Base-by-base conservation (phyloP, 2,888 invertebrate species). In the Endomychus coccineus region DNA sequence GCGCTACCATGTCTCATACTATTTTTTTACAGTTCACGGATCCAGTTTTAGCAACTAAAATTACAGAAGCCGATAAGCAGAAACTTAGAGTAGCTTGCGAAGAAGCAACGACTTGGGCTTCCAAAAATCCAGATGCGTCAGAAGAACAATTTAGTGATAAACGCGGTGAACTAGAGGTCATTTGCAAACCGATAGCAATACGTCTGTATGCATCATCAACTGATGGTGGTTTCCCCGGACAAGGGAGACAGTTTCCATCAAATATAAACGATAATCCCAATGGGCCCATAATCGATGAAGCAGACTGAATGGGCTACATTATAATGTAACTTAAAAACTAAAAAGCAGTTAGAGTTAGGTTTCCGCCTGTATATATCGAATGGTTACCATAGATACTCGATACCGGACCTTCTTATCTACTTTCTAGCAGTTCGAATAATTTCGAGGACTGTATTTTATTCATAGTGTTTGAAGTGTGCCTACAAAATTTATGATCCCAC, bases 51-150 rank as follows among this genome's bases (percentile, higher is more conserved):
- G 73, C 75, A 0, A 68, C 69, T 17, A 78, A 74, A 60, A 59
- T 88, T 11, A 61, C 68, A 1, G 73, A 75, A 17, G 61, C 69
- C 45, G 55, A 69, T 51, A 52, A 66, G 56, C 55, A 54, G 14
- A 46, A 60, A 7, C 67, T 72, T 1, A 53, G 54, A 3, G 54
- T 52, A 2, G 62, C 66, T 14, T 78, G 77, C 50, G 72, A 73
- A 1, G 76, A 77, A 12, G 68, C 73, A 4, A 56, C 80, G 17
- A 66, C 66, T 24, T 86, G 85, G 86, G 61, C 86, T 36, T 80
- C 80, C 54, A 54, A 59, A 23, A 66, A 69, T 59, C 70, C 65
- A 2, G 62, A 71, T 49, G 79, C 74, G 10, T 76, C 73, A 21
- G 75, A 73, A 59, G 77, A 73, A 29, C 77, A 77, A 52, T 75